Base-by-base conservation (phyloP, 2,797 vertebrate genomes). In the Halcyon badia region DNA sequence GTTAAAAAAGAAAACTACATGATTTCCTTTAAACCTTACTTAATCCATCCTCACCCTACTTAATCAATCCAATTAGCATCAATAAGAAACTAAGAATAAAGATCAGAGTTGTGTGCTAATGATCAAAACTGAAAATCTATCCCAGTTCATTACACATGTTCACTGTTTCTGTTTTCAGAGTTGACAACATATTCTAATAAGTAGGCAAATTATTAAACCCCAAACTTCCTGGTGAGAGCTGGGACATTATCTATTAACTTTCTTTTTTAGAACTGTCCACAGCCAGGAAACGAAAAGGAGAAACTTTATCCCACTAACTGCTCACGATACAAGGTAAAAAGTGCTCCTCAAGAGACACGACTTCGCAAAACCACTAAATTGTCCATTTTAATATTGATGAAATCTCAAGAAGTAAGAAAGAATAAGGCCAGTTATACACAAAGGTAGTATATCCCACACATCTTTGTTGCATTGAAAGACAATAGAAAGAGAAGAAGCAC, bases 401-500 rank as follows among this genome's bases (percentile, higher is more conserved):
- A 83, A 85, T 77, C 8, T 52, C 58, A 20, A 85, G 44, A 89
- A 70, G 10, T 58, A 72, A 83, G 12, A 41, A 77, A 80, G 61
- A 88, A 64, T 3, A 52, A 71, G 33, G n/a, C 19, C 5, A 57
- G 30, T 62, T 77, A 48, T 25, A 73, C 69, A 60, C 87, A 95
- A 94, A 91, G 49, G 52, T 25, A 94, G 31, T 22, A 57, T 25
- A 72, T 25, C 82, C 46, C 60, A 82, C 21, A 89, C 15, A 69
- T 56, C 28, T 75, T 87, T 72, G 6, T 94, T 70, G 64, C 83
- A 51, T 39, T 58, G 39, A 46, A 88, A 64, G 39, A 91, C 62
- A 94, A 91, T 2, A 73, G 78, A 82, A 96, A 73, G 41, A 92
- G 44, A 89, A 68, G 7, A 39, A 91, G 44, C 35, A 91, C 52